phyloP scores from a whole-genome alignment of 2,113 vertebrate genomes.

The Nesogale talazaci region DNA sequence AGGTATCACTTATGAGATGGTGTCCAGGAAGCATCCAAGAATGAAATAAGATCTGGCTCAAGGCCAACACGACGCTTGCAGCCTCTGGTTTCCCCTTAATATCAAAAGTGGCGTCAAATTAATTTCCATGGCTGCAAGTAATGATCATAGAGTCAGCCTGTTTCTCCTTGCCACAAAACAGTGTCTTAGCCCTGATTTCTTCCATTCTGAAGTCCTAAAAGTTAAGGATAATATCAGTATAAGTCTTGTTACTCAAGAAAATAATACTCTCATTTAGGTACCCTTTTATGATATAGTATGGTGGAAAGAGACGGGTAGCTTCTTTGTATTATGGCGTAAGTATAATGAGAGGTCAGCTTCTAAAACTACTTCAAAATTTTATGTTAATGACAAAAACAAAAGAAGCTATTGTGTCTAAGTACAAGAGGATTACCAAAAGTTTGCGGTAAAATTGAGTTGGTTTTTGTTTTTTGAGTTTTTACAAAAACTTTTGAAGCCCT shows the following conservation, averaged over 20 bases:
- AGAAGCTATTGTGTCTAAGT: not conserved
- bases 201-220: not conserved
- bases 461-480: no score
- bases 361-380: not conserved
- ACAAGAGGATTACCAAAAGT: not conserved
- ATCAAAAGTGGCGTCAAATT: constrained; percentile 41
- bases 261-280: not conserved
- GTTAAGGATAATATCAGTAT: not conserved
- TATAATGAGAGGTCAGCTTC: not conserved
- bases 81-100: constrained; percentile 18
- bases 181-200: not conserved
- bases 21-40: constrained; percentile 30
- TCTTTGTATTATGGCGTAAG: not conserved
- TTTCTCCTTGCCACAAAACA: constrained; percentile 21
- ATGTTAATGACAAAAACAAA: not conserved
- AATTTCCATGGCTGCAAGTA: constrained; percentile 43
- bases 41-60: constrained; percentile 49
- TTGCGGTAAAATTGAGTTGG: no score
- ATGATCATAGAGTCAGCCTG: not conserved
- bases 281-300: not conserved
- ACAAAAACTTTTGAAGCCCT: no score
- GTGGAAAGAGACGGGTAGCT: not conserved
- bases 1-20: constrained; percentile 52
- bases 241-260: constrained; percentile 10
- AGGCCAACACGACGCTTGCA: not conserved